phyloP scores from a whole-genome alignment of 2,113 vertebrate genomes.

The Anthoscopus minutus region DNA sequence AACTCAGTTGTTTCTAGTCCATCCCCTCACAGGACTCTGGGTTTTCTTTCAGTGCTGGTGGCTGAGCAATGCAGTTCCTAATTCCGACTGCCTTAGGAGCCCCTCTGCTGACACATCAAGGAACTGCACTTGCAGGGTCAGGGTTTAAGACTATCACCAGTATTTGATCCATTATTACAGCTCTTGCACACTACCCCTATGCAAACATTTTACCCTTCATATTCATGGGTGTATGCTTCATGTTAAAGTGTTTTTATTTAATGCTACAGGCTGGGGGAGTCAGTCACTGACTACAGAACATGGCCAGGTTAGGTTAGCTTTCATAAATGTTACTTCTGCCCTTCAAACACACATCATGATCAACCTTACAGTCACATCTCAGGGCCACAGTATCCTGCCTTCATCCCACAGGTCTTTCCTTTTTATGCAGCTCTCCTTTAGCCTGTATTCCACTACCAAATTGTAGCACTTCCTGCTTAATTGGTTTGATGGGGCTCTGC shows the following conservation, averaged over 20 bases:
- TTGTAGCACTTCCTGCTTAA: background rate
- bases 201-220: background rate
- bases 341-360: background rate
- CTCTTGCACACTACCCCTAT: background rate
- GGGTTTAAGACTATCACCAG: background rate
- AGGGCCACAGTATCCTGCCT: background rate
- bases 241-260: background rate
- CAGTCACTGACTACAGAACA: background rate
- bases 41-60: background rate
- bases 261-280: background rate
- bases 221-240: background rate
- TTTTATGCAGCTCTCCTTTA: background rate
- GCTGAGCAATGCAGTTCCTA: background rate
- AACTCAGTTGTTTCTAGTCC: background rate
- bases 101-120: background rate
- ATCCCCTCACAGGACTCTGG: too few species aligned
- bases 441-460: background rate
- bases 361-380: accelerated
- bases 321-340: background rate
- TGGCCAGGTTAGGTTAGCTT: background rate
- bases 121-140: background rate
- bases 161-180: background rate
- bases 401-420: background rate
- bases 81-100: background rate
- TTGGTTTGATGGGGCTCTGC: background rate